Percentiles rank a stretch among this genome's conserved stretches.
phyloP scores from a whole-genome alignment of 37 sponge, comb jelly and placozoan species.

The Spongia lamella region DNA sequence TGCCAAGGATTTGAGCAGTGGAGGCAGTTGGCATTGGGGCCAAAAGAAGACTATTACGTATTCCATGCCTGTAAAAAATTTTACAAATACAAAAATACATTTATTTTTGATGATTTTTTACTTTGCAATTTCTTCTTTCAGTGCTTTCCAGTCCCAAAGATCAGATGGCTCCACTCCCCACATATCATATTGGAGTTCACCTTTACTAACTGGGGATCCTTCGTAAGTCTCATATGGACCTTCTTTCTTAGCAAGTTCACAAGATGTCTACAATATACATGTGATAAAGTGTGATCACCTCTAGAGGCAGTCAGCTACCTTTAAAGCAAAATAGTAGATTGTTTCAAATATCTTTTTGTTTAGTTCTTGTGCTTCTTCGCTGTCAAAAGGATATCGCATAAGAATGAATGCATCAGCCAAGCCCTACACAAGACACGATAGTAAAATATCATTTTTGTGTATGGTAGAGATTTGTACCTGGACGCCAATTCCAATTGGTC shows the following conservation, averaged over 20 bases:
- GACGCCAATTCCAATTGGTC: constrained; percentile 98
- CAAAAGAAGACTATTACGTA: constrained; percentile 92
- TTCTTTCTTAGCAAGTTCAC: constrained; percentile 84
- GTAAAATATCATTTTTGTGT: neutral
- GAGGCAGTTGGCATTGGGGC: constrained; percentile 99
- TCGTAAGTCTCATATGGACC: constrained; percentile 93
- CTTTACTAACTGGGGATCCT: constrained; percentile 86
- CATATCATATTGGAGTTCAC: constrained; percentile 93
- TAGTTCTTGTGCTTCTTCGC: constrained; percentile 79
- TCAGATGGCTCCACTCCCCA: constrained; percentile 92
- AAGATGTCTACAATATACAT: constrained; percentile 41
- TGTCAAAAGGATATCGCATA: constrained; percentile 94
- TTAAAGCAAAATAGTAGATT: constrained; percentile 90
- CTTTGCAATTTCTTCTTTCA: constrained; percentile 85
- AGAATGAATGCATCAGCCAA: constrained; percentile 97
- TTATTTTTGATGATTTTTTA: constrained; percentile 18
- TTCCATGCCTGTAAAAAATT: constrained; percentile 70
- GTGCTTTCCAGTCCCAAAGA: constrained; percentile 91
- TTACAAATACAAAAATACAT: neutral
- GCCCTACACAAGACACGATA: constrained; percentile 46
- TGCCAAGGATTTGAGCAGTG: constrained; percentile 98
- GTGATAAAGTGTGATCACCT: neutral
- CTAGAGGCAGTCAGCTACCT: constrained; percentile 23
- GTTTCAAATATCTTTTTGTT: constrained; percentile 96
- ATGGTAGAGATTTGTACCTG: constrained; percentile 47